Conservation (phyloP, 2,797 vertebrate genomes). For the Carapus acus region DNA sequence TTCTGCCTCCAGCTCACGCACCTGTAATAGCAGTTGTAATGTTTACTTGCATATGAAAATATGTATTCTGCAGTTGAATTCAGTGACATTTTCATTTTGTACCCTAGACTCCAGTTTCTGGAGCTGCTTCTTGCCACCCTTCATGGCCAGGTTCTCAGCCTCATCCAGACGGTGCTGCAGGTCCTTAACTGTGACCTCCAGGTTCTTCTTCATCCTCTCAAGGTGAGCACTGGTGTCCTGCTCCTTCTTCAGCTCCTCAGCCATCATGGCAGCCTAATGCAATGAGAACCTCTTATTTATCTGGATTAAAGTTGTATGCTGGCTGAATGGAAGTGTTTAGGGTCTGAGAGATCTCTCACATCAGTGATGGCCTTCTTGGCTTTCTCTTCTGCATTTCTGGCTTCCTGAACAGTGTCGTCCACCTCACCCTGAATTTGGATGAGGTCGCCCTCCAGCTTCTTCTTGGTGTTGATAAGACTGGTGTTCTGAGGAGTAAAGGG, state of each 20-base stretch:
- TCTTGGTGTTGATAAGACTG: slow-evolving; percentile 70
- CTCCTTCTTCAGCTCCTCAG: slow-evolving; percentile 88
- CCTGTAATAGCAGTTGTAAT: slow-evolving; percentile 53
- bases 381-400: slow-evolving; percentile 86
- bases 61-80: neutral
- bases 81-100: slow-evolving; percentile 1
- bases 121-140: slow-evolving; percentile 86
- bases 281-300: neutral
- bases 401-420: slow-evolving; percentile 79
- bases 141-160: slow-evolving; percentile 85
- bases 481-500: slow-evolving; percentile 43
- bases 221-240: slow-evolving; percentile 87
- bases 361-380: slow-evolving; percentile 90
- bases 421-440: slow-evolving; percentile 79
- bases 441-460: slow-evolving; percentile 80
- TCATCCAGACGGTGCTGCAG: slow-evolving; percentile 84
- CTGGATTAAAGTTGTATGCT: neutral
- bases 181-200: slow-evolving; percentile 84
- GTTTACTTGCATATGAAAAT: neutral
- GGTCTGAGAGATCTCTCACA: slow-evolving; percentile 63
- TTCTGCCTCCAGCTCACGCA: slow-evolving; percentile 78
- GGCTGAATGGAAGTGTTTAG: neutral
- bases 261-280: slow-evolving; percentile 88
- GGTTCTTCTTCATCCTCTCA: slow-evolving; percentile 88
- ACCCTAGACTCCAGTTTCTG: slow-evolving; percentile 83